Conservation (phyloP, 2,888 invertebrate genomes). For the Oscheius sp. region DNA sequence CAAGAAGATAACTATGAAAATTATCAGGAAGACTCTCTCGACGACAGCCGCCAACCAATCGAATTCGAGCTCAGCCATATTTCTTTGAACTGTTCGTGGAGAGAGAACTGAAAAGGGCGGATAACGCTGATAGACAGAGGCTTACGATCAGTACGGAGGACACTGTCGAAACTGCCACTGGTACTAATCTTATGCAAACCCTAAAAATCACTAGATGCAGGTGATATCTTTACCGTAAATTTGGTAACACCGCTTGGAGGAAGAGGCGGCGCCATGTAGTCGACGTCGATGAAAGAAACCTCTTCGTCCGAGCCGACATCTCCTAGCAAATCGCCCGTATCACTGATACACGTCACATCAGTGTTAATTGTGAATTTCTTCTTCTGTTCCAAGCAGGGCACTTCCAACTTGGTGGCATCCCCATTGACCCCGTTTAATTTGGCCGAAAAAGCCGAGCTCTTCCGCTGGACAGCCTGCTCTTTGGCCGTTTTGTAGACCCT, state of each 20-base stretch:
- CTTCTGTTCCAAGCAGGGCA: slow-evolving; percentile 34
- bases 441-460: slow-evolving; percentile 40
- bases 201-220: background rate
- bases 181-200: slow-evolving; percentile 30
- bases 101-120: slow-evolving; percentile 43
- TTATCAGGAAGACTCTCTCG: slow-evolving; percentile 65
- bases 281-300: slow-evolving; percentile 45
- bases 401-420: slow-evolving; percentile 16
- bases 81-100: slow-evolving; percentile 59
- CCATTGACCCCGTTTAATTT: slow-evolving; percentile 39
- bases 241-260: slow-evolving; percentile 16
- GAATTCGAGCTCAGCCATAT: slow-evolving; percentile 69
- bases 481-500: slow-evolving; percentile 53
- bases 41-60: slow-evolving; percentile 71
- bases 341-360: slow-evolving; percentile 50
- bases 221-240: slow-evolving; percentile 8
- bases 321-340: slow-evolving; percentile 28
- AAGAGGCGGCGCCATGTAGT: slow-evolving; percentile 35
- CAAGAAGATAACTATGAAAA: slow-evolving; percentile 61
- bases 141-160: slow-evolving; percentile 16
- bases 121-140: no score
- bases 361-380: slow-evolving; percentile 51
- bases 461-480: slow-evolving; percentile 44
- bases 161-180: slow-evolving; percentile 34
- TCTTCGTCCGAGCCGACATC: slow-evolving; percentile 41